phyloP scores from a whole-genome alignment of 2,797 vertebrate species.

The Carduelis carduelis region DNA sequence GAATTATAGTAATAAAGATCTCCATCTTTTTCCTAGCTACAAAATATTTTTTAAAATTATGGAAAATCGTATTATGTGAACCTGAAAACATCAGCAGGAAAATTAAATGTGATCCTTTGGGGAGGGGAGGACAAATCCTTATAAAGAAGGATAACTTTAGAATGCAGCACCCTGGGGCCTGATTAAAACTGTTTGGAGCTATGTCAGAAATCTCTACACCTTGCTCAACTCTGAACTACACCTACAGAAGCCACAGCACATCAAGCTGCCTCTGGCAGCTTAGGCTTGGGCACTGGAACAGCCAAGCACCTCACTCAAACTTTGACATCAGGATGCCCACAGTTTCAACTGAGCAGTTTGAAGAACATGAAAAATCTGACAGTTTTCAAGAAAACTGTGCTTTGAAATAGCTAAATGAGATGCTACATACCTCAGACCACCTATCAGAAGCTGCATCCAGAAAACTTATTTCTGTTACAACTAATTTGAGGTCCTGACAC shows the following conservation, averaged over 20 bases:
- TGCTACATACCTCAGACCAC: not conserved
- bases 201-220: not conserved
- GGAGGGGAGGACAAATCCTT: not conserved
- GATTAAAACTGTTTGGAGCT: not conserved
- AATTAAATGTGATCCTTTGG: not conserved
- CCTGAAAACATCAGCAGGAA: not conserved
- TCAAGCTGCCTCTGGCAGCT: not conserved
- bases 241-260: not conserved
- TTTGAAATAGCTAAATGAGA: not conserved
- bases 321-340: not conserved
- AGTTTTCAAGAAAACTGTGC: not conserved
- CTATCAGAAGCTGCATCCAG: not conserved
- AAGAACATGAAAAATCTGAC: not conserved
- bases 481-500: not conserved
- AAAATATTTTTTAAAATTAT: not conserved
- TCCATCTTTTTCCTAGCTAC: not conserved
- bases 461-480: not conserved
- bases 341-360: not conserved
- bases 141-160: not conserved
- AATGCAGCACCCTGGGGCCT: not conserved
- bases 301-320: not conserved
- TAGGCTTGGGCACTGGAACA: not conserved
- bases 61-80: not conserved
- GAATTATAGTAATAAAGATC: not conserved
- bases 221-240: not conserved